phyloP scores from a whole-genome alignment of 2,113 vertebrate genomes.

The Ibidorhyncha struthersii region DNA sequence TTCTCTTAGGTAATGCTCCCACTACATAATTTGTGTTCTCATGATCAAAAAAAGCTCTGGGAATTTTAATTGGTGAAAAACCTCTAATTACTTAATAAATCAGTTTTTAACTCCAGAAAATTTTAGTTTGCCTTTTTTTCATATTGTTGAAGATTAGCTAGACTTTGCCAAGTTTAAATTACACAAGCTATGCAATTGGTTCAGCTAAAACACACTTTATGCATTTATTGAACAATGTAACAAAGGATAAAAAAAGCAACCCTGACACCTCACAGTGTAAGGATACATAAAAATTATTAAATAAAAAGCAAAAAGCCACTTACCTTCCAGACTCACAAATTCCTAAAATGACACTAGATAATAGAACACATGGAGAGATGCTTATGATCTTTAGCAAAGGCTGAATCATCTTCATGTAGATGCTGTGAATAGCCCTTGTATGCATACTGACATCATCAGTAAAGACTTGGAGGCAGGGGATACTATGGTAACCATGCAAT shows the following conservation, averaged over 20 bases:
- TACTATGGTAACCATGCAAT: constrained; percentile 86
- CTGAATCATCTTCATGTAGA: constrained; percentile 76
- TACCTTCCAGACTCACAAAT: constrained; percentile 57
- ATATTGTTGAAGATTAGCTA: background rate
- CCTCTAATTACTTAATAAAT: background rate
- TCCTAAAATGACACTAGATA: constrained; percentile 39
- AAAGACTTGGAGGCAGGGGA: constrained; percentile 76
- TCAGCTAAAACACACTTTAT: background rate
- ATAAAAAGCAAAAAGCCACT: constrained; percentile 37
- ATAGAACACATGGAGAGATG: background rate
- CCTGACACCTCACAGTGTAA: background rate
- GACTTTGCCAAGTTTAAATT: background rate
- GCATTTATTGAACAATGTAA: background rate
- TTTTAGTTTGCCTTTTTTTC: background rate
- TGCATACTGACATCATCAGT: constrained; percentile 84
- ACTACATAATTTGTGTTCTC: background rate
- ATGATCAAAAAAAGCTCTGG: background rate
- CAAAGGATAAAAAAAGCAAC: background rate
- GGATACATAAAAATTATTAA: background rate
- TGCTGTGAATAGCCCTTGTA: constrained; percentile 74
- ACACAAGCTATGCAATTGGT: background rate
- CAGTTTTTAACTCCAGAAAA: background rate
- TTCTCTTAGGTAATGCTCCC: background rate
- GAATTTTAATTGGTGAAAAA: background rate
- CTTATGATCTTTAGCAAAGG: constrained; percentile 51